Percentiles rank a stretch among this genome's conserved stretches.
Evolutionary conservation across 2,888 invertebrate genomes (phyloP).

Genomic region (Eurytoma adleriae): DNA sequence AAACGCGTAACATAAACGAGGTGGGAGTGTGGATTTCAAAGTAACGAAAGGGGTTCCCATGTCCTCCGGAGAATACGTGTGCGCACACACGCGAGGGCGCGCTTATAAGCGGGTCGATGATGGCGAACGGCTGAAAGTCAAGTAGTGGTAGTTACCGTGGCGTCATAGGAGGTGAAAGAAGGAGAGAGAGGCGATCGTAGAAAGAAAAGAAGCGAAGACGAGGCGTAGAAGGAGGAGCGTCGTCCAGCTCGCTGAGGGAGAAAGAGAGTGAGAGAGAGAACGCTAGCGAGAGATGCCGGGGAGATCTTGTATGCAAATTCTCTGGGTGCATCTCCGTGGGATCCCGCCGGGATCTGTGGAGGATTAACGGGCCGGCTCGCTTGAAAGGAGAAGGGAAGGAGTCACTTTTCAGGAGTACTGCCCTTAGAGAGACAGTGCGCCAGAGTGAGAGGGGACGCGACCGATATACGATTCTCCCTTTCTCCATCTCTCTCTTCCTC

Average conservation of each 20-base stretch:
- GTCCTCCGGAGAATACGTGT: constrained; percentile 7
- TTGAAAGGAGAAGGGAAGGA: constrained; percentile 68
- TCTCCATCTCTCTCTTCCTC: constrained; percentile 53
- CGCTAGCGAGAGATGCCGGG: constrained; percentile 68
- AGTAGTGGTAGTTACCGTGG: constrained; percentile 32
- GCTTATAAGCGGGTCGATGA: constrained; percentile 62
- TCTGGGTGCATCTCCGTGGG: constrained; percentile 75
- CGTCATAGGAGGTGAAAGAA: constrained; percentile 48
- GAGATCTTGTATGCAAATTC: constrained; percentile 76
- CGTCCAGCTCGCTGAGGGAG: constrained; percentile 43
- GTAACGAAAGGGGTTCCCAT: constrained; percentile 48
- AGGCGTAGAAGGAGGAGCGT: constrained; percentile 52
- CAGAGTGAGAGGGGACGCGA: constrained; percentile 32
- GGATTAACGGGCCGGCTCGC: constrained; percentile 76
- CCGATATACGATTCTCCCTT: constrained; percentile 54
- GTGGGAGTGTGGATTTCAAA: constrained; percentile 34
- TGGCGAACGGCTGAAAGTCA: constrained; percentile 55
- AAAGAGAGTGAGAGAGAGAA: constrained; percentile 57
- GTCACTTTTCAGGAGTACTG: constrained; percentile 50
- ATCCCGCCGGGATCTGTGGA: constrained; percentile 74
- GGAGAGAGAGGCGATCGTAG: constrained; percentile 67
- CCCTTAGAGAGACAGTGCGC: constrained; percentile 28
- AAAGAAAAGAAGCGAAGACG: constrained; percentile 60
- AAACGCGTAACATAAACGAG: neutral
- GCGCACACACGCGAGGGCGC: constrained; percentile 48